Evolutionary conservation across 1,140 invertebrate genomes (phyloP).

Genomic region (Dreissena polymorpha): DNA sequence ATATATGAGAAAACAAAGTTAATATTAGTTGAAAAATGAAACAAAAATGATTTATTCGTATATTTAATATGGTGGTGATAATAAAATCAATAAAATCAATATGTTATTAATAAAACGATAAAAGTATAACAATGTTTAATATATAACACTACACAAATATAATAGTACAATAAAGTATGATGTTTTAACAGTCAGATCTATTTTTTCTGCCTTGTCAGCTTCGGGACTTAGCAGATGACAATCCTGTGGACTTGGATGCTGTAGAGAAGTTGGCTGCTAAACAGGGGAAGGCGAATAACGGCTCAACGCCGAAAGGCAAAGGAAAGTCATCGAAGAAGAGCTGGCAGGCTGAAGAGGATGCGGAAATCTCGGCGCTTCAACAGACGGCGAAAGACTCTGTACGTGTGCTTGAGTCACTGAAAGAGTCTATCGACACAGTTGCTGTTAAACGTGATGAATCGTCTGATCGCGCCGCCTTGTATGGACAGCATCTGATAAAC

Average conservation of each 20-base stretch:
- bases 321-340: slow-evolving; percentile 1
- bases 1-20: slow-evolving; percentile 19
- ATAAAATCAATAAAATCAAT: too few species aligned
- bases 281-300: slow-evolving; percentile 13
- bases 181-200: background rate
- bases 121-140: slow-evolving; percentile 14
- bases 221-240: slow-evolving; percentile 10
- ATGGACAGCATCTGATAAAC: background rate
- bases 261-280: background rate
- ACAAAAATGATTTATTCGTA: slow-evolving; percentile 25
- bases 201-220: slow-evolving; percentile 4
- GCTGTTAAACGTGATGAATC: slow-evolving; percentile 25
- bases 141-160: slow-evolving; percentile 8
- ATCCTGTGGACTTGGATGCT: slow-evolving; percentile 6
- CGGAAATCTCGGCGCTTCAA: slow-evolving; percentile 17
- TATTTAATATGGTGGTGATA: slow-evolving; percentile 3
- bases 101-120: too few species aligned
- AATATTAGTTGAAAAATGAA: slow-evolving; percentile 12
- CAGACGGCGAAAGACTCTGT: slow-evolving; percentile 13
- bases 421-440: slow-evolving; percentile 1
- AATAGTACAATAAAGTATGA: background rate
- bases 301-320: slow-evolving; percentile 28
- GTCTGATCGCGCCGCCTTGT: background rate
- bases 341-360: slow-evolving; percentile 19
- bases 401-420: slow-evolving; percentile 16